A percentile compares a stretch with the other conserved stretches of the same genome.
Conservation (phyloP, 1,140 invertebrate genomes). For the Drosophila nigrodunni region DNA sequence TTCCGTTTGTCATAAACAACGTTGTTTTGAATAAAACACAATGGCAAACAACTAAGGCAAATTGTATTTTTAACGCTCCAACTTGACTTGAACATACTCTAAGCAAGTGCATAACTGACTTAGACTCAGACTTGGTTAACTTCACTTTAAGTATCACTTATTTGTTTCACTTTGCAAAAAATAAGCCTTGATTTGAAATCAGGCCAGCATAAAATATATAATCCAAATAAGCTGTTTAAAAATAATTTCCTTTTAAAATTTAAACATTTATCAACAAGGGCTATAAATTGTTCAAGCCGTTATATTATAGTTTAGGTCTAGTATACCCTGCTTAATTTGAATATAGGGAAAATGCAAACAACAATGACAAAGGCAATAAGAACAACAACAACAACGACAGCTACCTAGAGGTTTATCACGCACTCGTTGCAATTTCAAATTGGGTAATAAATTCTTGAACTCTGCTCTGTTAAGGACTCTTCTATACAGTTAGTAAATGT, state of each 20-base stretch:
- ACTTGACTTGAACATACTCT: conserved; percentile 15
- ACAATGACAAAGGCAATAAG: conserved; percentile 34
- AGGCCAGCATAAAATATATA: neutral
- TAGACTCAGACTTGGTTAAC: too few relatives aligned
- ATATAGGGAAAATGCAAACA: conserved; percentile 29
- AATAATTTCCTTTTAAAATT: too few relatives aligned
- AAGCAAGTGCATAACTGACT: too few relatives aligned
- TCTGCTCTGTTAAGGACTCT: conserved; percentile 37
- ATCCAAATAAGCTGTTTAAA: too few relatives aligned
- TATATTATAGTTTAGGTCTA: neutral
- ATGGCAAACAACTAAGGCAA: conserved; percentile 20
- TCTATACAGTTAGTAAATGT: neutral
- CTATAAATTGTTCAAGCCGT: too few relatives aligned
- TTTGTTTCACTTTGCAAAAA: too few relatives aligned
- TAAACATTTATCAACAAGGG: too few relatives aligned
- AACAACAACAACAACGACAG: conserved; percentile 28
- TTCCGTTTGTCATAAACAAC: conserved; percentile 66
- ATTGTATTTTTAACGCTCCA: neutral
- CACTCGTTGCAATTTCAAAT: conserved; percentile 83
- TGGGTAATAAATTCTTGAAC: conserved; percentile 79
- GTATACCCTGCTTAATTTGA: neutral
- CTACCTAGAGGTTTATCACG: conserved; percentile 68
- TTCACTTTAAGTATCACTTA: too few relatives aligned
- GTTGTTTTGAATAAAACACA: conserved; percentile 69
- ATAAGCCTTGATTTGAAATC: too few relatives aligned